Base-by-base conservation (phyloP, 1,140 invertebrate species). In the Procambarus virginalis region DNA sequence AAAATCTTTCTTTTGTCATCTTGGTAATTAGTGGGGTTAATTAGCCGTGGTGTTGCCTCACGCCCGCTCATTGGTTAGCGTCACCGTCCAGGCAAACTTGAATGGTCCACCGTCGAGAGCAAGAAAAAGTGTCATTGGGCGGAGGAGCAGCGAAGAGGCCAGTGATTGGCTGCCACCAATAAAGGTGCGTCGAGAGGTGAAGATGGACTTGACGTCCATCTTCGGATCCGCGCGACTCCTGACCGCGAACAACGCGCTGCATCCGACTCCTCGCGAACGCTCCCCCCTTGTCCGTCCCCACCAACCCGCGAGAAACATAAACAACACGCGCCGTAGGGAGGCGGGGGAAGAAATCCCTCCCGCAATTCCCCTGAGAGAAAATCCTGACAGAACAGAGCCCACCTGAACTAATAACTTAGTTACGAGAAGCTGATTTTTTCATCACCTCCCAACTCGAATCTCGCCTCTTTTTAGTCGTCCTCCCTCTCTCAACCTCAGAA, bases 11-110 rank as follows among this genome's bases (percentile, higher is more conserved):
- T 89, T 89, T 89, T 89, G 87, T 89, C 87, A 89, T 84, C 87
- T 89, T 51, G 84, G 80, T 89, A 89, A 89, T 89, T 89, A 89
- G 73, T 55, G n/a, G 64, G 87, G 87, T 89, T 89, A 89, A 89
- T 89, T 89, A 89, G 87, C 81, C 73, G 79, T 55, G 14, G 45
- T 51, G 86, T 75, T 51, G 73, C 70, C 20, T 82, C 68, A 79
- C 68, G 86, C 79, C 51, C 75, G 48, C 81, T 68, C 34, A 89
- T 89, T 89, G 87, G 87, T 68, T 58, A 81, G 73, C 55, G 58
- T 51, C 79, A 64, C 48, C 34, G 22, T n/a, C 46, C 51, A 22
- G 68, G 45, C 76, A 83, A 60, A 73, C 58, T 12, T 89, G 86
- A 83, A 83, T 89, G 86, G 86, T 75, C 75, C 22, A 76, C 51